Evolutionary conservation across 2,888 invertebrate species (phyloP).

Genomic region (Bellardia bayeri): DNA sequence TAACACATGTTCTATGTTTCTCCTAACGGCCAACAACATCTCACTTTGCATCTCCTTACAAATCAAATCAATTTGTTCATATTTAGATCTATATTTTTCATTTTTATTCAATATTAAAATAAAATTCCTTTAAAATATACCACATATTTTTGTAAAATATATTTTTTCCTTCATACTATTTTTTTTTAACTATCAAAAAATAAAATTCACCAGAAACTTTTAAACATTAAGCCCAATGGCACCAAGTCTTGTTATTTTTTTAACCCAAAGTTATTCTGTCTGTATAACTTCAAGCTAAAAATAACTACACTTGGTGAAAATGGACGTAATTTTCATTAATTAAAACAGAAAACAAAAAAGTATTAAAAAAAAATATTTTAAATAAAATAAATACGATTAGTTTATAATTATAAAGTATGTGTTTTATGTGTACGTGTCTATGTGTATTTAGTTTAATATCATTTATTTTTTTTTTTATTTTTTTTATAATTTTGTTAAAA

Average conservation of each 20-base stretch:
- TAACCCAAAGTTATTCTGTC: no score
- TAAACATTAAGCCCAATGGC: not conserved
- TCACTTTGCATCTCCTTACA: slow-evolving; percentile 67
- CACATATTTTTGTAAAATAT: slow-evolving; percentile 44
- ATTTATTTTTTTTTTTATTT: slow-evolving; percentile 44
- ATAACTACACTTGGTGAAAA: no score
- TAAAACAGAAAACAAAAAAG: slow-evolving; percentile 31
- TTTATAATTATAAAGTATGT: slow-evolving; percentile 79
- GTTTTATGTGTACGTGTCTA: slow-evolving; percentile 84
- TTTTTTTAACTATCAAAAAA: slow-evolving; percentile 16
- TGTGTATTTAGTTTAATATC: slow-evolving; percentile 82
- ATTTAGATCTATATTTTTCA: slow-evolving; percentile 15
- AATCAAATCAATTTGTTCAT: slow-evolving; percentile 42
- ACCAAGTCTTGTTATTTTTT: no score
- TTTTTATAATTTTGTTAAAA: slow-evolving; percentile 42
- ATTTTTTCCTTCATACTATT: slow-evolving; percentile 30
- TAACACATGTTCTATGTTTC: slow-evolving; percentile 50
- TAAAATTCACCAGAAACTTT: not conserved
- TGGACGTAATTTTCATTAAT: slow-evolving; percentile 2
- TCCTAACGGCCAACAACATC: slow-evolving; percentile 35
- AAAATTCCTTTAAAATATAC: slow-evolving; percentile 24
- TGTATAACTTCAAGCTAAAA: no score
- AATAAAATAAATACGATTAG: slow-evolving; percentile 61
- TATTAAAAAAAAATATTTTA: slow-evolving; percentile 18
- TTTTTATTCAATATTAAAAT: not conserved